These are phyloP conservation scores for Pteruthius melanotis DNA, from an alignment of 2,113 vertebrate species.

Conservation along the genomic window DNA sequence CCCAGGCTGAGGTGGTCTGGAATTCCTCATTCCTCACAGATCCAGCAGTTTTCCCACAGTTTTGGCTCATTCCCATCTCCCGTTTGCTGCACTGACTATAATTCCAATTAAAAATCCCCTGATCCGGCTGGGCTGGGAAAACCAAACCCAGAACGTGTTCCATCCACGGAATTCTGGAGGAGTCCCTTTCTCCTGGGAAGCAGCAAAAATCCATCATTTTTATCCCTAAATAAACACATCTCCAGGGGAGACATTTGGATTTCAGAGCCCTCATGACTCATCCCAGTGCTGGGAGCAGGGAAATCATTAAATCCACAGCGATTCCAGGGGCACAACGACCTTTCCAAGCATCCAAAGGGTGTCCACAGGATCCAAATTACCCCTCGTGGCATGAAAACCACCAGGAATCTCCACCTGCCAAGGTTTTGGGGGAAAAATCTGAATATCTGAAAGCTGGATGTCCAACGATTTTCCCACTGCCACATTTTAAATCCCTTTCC, in stretches of 20 bases:
- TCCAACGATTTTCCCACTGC: neutral
- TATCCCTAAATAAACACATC: neutral
- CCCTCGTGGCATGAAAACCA: neutral
- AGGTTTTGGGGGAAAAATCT: neutral
- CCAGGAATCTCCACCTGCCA: rapidly evolving
- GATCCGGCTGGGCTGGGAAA: neutral
- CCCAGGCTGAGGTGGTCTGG: too few species aligned
- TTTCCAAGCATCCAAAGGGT: neutral
- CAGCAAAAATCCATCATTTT: neutral
- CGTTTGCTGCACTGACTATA: rapidly evolving
- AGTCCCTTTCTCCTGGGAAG: neutral
- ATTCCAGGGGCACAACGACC: neutral
- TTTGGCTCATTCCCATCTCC: neutral
- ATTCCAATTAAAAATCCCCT: neutral
- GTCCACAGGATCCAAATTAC: neutral
- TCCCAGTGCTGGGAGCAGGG: neutral
- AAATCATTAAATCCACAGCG: neutral
- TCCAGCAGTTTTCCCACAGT: neutral
- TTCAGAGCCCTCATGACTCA: neutral
- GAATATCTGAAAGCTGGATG: neutral
- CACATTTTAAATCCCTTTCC: neutral
- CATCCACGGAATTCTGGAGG: neutral
- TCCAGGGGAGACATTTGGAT: neutral
- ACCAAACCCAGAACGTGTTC: rapidly evolving
- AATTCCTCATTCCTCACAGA: neutral